Evolutionary conservation across 2,797 vertebrate species (phyloP).

Genomic region (Nyctibius grandis): DNA sequence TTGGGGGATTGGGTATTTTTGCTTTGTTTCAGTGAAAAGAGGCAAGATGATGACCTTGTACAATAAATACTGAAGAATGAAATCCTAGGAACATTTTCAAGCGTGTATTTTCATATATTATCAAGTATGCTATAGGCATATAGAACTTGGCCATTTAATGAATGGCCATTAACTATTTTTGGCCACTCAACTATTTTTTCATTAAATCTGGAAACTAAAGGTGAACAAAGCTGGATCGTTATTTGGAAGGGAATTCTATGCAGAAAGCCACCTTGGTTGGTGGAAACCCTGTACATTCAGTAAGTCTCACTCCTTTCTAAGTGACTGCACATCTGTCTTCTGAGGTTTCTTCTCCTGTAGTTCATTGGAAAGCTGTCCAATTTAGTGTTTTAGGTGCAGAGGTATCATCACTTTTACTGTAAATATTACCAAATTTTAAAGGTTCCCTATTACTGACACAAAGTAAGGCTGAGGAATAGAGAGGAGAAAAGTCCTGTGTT

Average conservation of each 20-base stretch:
- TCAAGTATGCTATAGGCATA: background rate
- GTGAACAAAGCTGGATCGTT: background rate
- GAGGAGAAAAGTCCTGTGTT: background rate
- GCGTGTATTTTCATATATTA: background rate
- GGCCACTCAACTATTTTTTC: background rate
- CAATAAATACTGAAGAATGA: background rate
- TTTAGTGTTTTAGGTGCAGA: background rate
- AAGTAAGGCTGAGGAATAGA: background rate
- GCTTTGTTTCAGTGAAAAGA: background rate
- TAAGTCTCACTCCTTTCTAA: background rate
- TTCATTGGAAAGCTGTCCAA: background rate
- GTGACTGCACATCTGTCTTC: background rate
- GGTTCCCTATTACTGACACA: background rate
- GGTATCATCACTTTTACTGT: background rate
- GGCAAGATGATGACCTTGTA: background rate
- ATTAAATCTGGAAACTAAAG: background rate
- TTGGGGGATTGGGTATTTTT: background rate
- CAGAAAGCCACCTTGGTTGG: background rate
- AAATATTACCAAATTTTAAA: background rate
- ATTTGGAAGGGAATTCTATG: background rate
- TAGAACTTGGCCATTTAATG: background rate
- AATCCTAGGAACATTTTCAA: background rate
- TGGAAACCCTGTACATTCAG: background rate
- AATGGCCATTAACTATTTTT: background rate
- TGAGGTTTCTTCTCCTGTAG: background rate